These are phyloP conservation scores for Myotis planiceps DNA, from an alignment of 2,797 vertebrate species.

Conservation along the genomic window DNA sequence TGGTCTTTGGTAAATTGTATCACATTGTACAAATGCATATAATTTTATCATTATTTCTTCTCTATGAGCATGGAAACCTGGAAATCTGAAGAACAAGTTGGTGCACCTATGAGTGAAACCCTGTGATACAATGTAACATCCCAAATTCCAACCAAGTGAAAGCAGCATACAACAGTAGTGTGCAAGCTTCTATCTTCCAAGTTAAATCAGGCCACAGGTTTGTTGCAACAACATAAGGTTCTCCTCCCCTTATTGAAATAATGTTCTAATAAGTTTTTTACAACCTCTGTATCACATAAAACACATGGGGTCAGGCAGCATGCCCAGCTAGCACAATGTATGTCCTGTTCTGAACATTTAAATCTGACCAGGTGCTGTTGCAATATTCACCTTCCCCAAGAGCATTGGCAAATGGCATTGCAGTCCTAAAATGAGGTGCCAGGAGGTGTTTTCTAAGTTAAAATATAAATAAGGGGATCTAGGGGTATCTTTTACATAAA, in stretches of 20 bases:
- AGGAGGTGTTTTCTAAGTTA: conserved; percentile 9
- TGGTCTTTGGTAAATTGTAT: background rate
- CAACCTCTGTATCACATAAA: background rate
- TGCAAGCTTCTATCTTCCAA: background rate
- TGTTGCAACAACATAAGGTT: background rate
- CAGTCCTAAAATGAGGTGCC: background rate
- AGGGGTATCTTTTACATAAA: background rate
- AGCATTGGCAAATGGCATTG: background rate
- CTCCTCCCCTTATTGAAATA: conserved; percentile 49
- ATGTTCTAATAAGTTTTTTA: conserved; percentile 54
- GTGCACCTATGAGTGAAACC: background rate
- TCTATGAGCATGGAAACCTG: background rate
- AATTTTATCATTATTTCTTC: conserved; percentile 30
- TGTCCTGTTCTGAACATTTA: background rate
- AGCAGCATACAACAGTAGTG: background rate
- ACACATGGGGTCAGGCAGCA: background rate
- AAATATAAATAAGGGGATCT: background rate
- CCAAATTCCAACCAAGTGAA: conserved; percentile 17
- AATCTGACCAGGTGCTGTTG: background rate
- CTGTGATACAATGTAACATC: conserved; percentile 13
- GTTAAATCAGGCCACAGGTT: background rate
- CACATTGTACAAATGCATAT: background rate
- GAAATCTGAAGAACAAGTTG: conserved; percentile 40
- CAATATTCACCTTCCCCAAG: conserved; percentile 1
- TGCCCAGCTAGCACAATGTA: background rate